Base-by-base conservation (phyloP, 2,888 invertebrate genomes). In the Parnassius apollo region DNA sequence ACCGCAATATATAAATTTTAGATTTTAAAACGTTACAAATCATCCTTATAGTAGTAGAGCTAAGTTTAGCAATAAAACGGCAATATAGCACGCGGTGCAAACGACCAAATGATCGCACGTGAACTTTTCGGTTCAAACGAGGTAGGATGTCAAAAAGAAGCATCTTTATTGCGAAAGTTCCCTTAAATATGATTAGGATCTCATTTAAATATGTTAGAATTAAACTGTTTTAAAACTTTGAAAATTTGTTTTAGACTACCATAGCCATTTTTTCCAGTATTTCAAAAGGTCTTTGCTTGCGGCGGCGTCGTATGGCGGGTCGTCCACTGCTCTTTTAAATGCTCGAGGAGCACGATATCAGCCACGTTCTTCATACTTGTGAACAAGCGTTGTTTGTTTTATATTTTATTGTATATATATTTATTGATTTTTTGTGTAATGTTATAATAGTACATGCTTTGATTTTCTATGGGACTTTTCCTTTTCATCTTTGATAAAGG, bases 51-150 rank as follows among this genome's bases (percentile, higher is more conserved):
- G 63, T 65, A 71, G 76, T 55, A 46, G 59, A 51, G 73, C 74
- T 66, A 85, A 85, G 72, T 85, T 82, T 66, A 68, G 81, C 71
- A 83, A 83, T 85, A 85, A 84, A 82, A 78, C 71, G 75, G 72
- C 83, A 80, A 78, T 80, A 82, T 81, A 80, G 76, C 75, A 76
- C 71, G 69, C 68, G 69, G 63, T 64, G 71, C 71, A 78, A 83
- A 85, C 75, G 75, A 75, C 69, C 72, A 70, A 80, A 80, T 80
- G 75, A 79, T 76, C 80, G 77, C 76, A 71, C 78, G 77, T 79
- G 72, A 73, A 74, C 71, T 60, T 59, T 59, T 57, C 59, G 59
- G 56, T 64, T 64, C 59, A 64, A 59, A 59, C 55, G 55, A 42
- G 55, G 59, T 42, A n/a, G 25, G 50, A 50, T 46, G 59, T 63